These are phyloP conservation scores for Malurus cyaneus DNA, from an alignment of 2,113 vertebrate genomes.

Conservation along the genomic window DNA sequence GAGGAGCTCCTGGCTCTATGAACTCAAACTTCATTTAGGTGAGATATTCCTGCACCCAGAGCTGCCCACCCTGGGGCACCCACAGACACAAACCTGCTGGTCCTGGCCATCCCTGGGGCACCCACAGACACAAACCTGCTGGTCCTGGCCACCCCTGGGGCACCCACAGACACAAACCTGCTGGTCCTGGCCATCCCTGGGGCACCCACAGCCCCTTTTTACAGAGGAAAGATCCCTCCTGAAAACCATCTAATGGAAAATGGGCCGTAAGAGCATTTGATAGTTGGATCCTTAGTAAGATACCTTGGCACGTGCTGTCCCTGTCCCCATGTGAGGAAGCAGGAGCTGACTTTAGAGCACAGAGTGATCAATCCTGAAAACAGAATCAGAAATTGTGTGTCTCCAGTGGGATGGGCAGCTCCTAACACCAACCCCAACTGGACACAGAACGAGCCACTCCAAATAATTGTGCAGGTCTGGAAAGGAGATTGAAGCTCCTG, in stretches of 20 bases:
- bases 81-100: not conserved
- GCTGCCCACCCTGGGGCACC: not conserved
- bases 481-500: not conserved
- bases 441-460: not conserved
- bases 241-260: not conserved
- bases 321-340: not conserved
- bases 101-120: not conserved
- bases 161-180: not conserved
- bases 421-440: not conserved
- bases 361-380: not conserved
- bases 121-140: too few relatives aligned
- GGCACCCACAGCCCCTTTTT: not conserved
- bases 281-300: not conserved
- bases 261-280: not conserved
- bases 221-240: not conserved
- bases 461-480: not conserved
- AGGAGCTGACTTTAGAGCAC: not conserved
- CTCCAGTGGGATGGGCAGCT: not conserved
- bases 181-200: not conserved
- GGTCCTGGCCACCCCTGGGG: not conserved
- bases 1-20: not conserved
- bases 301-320: accelerated
- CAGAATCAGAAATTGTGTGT: not conserved
- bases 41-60: not conserved
- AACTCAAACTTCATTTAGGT: not conserved